Conservation (phyloP, 35 echinoderm and acorn worm genomes). For the Ptychodera flava region DNA sequence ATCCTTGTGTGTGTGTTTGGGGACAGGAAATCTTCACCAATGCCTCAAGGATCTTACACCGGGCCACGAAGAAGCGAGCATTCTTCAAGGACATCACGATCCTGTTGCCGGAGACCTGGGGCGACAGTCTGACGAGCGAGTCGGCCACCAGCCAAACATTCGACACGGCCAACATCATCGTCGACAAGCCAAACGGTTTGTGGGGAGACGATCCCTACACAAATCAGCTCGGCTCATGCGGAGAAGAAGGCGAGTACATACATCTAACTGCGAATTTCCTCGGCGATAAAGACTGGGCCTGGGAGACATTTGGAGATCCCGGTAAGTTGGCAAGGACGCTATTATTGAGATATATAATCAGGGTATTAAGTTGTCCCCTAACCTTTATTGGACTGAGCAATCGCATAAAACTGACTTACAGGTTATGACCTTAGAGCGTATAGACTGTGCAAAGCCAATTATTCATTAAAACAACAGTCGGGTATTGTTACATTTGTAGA, state of each 20-base stretch:
- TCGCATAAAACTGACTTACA: too few relatives aligned
- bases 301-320: conserved; percentile 46
- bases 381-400: too few relatives aligned
- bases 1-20: too few relatives aligned
- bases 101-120: conserved; percentile 67
- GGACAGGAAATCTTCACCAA: conserved; percentile 66
- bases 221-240: conserved; percentile 71
- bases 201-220: conserved; percentile 32
- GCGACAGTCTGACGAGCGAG: conserved; percentile 10
- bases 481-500: too few relatives aligned
- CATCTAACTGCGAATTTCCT: conserved; percentile 65
- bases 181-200: conserved; percentile 12
- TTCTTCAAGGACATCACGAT: conserved; percentile 73
- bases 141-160: conserved; percentile 44
- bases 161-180: conserved; percentile 72
- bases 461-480: too few relatives aligned
- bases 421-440: too few relatives aligned
- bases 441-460: too few relatives aligned
- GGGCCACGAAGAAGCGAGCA: conserved; percentile 46
- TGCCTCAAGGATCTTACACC: conserved; percentile 50
- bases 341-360: too few relatives aligned
- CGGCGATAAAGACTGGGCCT: conserved; percentile 11
- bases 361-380: too few relatives aligned
- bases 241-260: conserved; percentile 54
- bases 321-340: too few relatives aligned